phyloP scores from a whole-genome alignment of 1,140 invertebrate species.

The Ganaspis sp. region DNA sequence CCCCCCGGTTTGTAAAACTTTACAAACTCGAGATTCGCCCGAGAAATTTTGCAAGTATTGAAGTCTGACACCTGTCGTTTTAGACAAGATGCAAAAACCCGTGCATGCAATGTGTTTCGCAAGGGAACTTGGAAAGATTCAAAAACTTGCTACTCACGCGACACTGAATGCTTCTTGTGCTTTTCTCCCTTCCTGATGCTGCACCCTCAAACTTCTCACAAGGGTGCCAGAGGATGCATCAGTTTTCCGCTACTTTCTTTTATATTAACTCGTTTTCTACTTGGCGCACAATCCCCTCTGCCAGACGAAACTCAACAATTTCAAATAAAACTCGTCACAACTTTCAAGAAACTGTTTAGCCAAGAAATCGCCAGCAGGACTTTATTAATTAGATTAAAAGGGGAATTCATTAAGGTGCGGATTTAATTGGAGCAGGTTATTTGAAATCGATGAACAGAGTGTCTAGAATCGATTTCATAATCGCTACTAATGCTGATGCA shows the following conservation, averaged over 20 bases:
- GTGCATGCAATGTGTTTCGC: conserved; percentile 23
- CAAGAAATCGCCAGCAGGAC: no score
- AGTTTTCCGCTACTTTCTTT: conserved; percentile 18
- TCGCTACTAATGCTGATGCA: conserved; percentile 27
- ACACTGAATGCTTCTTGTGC: conserved; percentile 23
- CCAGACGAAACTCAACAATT: not conserved
- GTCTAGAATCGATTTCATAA: conserved; percentile 7
- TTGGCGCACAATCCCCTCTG: not conserved
- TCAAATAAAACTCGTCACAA: not conserved
- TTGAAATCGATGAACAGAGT: not conserved
- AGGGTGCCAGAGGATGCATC: conserved; percentile 25
- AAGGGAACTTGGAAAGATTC: conserved; percentile 1
- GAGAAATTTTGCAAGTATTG: not conserved
- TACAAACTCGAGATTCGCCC: not conserved
- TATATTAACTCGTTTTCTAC: conserved; percentile 24
- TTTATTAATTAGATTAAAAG: not conserved
- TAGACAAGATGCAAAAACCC: conserved; percentile 15
- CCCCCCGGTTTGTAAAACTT: not conserved
- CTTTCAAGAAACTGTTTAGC: not conserved
- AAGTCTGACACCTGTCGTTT: conserved; percentile 12
- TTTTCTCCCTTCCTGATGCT: not conserved
- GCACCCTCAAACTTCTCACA: conserved; percentile 27
- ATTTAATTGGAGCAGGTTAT: not conserved
- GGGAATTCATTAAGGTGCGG: not conserved
- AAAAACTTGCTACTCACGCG: conserved; percentile 25